Base-by-base conservation (phyloP, 2,888 invertebrate species). In the Orthosia cruda region DNA sequence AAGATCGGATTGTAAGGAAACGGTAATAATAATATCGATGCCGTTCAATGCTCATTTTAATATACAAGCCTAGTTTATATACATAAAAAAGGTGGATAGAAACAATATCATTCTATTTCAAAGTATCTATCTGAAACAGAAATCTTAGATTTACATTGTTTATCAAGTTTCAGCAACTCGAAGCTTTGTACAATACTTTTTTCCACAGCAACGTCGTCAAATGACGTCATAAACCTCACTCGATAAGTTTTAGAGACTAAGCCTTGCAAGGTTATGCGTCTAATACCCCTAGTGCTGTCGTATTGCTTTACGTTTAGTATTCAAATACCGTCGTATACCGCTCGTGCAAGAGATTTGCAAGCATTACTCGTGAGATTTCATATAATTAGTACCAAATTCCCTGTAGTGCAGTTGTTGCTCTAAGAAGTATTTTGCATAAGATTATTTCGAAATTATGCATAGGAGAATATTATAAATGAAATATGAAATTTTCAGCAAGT, bases 331-430 rank as follows among this genome's bases (percentile, higher is more conserved):
- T 63, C 65, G 72, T 61, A 63, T 66, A 57, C 64, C 52, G 57
- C 77, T 77, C 55, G 26, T 73, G 69, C 64, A 55, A 58, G 77
- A 77, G 83, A 81, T 85, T 87, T 78, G 77, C 11, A 58, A 71
- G 76, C 63, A 68, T 70, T 80, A 74, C 75, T 74, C 66, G 52
- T n/a, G 62, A 71, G 61, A 67, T 76, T 67, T 67, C 61, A 71
- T 69, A 85, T 87, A 85, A 87, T 83, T 81, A 83, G 72, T 64
- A 71, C 23, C 49, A 49, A 77, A 77, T 76, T 71, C 70, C 59
- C 64, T 32, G 16, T 50, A 50, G 63, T 74, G 68, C 75, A 76
- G 59, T 70, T 74, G 67, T 64, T 57, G 61, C 26, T 71, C 20
- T 47, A 59, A 71, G 54, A 64, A 32, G 50, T 55, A 69, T 59